These are phyloP conservation scores for Tetrapedia diversipes DNA, from an alignment of 2,888 invertebrate genomes.

Conservation along the genomic window DNA sequence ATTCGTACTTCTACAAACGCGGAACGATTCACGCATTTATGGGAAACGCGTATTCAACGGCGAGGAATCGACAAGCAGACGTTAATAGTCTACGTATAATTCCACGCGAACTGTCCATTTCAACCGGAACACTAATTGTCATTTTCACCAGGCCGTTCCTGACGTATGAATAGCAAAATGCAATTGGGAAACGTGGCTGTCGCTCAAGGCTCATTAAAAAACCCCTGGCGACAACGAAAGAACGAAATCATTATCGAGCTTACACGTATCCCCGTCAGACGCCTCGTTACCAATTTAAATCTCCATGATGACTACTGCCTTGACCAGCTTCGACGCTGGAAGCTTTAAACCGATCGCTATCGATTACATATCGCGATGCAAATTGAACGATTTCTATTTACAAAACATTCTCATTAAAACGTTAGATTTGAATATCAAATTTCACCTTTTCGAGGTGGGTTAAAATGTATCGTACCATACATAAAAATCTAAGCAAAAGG, in stretches of 20 bases:
- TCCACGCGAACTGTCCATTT: constrained; percentile 45
- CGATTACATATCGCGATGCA: background rate
- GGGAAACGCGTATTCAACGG: background rate
- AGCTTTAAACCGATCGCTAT: background rate
- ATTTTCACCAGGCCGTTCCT: constrained; percentile 45
- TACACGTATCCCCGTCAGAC: background rate
- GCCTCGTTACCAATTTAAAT: constrained; percentile 18
- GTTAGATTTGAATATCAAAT: too few species aligned
- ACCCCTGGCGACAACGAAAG: constrained; percentile 17
- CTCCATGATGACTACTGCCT: background rate
- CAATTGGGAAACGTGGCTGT: constrained; percentile 55
- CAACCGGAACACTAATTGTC: constrained; percentile 60
- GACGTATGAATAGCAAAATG: constrained; percentile 46
- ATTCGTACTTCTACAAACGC: background rate
- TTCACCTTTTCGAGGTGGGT: too few species aligned
- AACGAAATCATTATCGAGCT: constrained; percentile 24
- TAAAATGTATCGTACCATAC: too few species aligned
- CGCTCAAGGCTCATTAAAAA: constrained; percentile 55
- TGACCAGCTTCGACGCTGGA: background rate
- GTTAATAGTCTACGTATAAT: constrained; percentile 51
- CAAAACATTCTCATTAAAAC: too few species aligned
- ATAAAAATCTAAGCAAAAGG: too few species aligned
- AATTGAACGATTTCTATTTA: too few species aligned
- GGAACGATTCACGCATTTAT: background rate
- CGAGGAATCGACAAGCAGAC: constrained; percentile 35